Evolutionary conservation across 2,888 invertebrate species (phyloP).

Genomic region (Xanthia icteritia): DNA sequence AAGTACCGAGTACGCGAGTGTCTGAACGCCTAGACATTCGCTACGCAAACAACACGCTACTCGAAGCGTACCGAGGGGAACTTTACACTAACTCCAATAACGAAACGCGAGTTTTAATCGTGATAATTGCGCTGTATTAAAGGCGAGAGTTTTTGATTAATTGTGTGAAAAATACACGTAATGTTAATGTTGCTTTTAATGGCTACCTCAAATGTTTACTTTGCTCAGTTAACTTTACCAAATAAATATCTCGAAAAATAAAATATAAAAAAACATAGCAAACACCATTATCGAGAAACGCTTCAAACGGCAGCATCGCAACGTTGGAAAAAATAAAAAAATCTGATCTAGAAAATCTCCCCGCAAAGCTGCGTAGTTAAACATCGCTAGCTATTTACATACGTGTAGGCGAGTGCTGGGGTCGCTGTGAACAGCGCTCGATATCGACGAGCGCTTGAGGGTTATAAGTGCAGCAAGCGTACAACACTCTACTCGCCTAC

Average conservation of each 20-base stretch:
- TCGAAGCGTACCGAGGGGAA: constrained; percentile 50
- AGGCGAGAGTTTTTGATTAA: constrained; percentile 19
- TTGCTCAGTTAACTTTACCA: constrained; percentile 14
- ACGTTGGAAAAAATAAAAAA: constrained; percentile 63
- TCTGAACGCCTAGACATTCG: constrained; percentile 64
- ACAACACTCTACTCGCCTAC: constrained; percentile 52
- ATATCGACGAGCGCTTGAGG: constrained; percentile 65
- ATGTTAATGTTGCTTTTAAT: constrained; percentile 1
- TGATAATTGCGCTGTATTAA: constrained; percentile 45
- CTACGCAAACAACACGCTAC: constrained; percentile 65
- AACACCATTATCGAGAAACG: constrained; percentile 74
- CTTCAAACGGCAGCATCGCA: constrained; percentile 68
- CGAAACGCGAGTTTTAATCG: constrained; percentile 57
- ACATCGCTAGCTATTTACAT: constrained; percentile 68
- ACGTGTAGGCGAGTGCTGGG: constrained; percentile 52
- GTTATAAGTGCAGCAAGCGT: constrained; percentile 67
- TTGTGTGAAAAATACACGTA: constrained; percentile 1
- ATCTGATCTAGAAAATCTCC: constrained; percentile 68
- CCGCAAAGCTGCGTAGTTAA: constrained; percentile 70
- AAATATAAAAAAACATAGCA: constrained; percentile 57
- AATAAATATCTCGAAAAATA: constrained; percentile 42
- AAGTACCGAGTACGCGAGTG: constrained; percentile 50
- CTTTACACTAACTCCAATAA: constrained; percentile 45
- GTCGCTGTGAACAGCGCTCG: constrained; percentile 64
- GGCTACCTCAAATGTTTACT: constrained; percentile 15